Percentiles rank a stretch among this genome's conserved stretches.
Conservation (phyloP, 2,113 vertebrate species). For the Kryptolebias marmoratus region DNA sequence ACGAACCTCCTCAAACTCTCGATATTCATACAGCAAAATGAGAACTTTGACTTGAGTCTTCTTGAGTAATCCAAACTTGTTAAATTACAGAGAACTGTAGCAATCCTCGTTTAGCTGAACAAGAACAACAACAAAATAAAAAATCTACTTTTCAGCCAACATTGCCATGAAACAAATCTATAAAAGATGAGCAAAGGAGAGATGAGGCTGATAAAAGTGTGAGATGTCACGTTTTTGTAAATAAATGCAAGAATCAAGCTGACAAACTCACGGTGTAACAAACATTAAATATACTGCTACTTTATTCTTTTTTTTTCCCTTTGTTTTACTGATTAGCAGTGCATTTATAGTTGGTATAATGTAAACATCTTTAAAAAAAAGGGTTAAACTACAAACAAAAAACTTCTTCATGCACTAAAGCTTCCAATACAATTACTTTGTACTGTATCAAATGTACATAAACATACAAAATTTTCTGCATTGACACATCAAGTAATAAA, state of each 20-base stretch:
- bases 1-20: constrained; percentile 29
- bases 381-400: constrained; percentile 49
- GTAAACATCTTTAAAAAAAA: constrained; percentile 74
- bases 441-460: constrained; percentile 65
- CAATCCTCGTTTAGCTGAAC: constrained; percentile 21
- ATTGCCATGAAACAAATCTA: constrained; percentile 33
- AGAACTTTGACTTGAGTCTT: constrained; percentile 33
- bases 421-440: constrained; percentile 69
- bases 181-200: constrained; percentile 1
- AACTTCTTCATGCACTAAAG: constrained; percentile 79
- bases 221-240: constrained; percentile 50
- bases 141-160: constrained; percentile 36
- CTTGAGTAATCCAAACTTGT: constrained; percentile 36
- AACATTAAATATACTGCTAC: constrained; percentile 54
- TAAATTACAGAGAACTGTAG: constrained; percentile 29
- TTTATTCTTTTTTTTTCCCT: constrained; percentile 29
- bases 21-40: constrained; percentile 35
- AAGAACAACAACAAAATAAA: constrained; percentile 25
- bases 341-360: constrained; percentile 77
- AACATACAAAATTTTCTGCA: constrained; percentile 53
- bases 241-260: constrained; percentile 23
- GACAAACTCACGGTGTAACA: constrained; percentile 54
- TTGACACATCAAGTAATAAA: constrained; percentile 53
- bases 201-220: constrained; percentile 9
- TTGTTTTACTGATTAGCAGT: constrained; percentile 72